Evolutionary conservation across 2,888 invertebrate genomes (phyloP), one percentile per base, ranked within the genome.

Genomic region (Eupithecia pulchellata): DNA sequence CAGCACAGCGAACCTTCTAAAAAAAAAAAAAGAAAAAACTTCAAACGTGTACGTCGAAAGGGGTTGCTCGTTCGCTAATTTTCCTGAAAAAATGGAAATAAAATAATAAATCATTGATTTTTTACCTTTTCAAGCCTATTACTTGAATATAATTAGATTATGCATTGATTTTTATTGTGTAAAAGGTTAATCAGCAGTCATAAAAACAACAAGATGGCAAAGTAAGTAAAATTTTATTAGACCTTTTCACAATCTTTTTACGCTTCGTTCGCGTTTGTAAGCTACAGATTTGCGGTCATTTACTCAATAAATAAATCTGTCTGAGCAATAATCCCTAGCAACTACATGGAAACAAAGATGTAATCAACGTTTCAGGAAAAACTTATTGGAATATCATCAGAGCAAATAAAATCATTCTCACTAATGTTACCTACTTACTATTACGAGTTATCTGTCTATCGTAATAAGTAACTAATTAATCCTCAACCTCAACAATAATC

Each of bases 171-270:
- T 69, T 69, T 66, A 68, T 47, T 63, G 64, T 69, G 57, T 79
- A 72, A 77, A 13, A 72, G 62, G 74, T 71, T 63, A 73, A 65
- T 78, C 75, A 76, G 74, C 52, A 65, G 39, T 70, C 77, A 68
- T 73, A 74, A 78, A 78, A 55, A 72, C 74, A 64, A 30, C 78
- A 91, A 89, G 83, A 93, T 93, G 93, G 91, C 93, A 81, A 93
- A 93, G 93, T 93, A 81, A 90, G 92, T 90, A 61, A 8, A 74
- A 78, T 79, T 80, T 57, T 34, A 32, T 27, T 57, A 58, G 0
- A 64, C 39, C 60, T 60, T 30, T 30, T 39, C 11, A 34, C 42
- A 57, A 64, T 57, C 27, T 66, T 27, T n/a, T 25, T 61, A 57
- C 32, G 47, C 27, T 66, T 32, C 52, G 58, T 36, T 39, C 34